Conservation (phyloP, 2,888 invertebrate genomes). For the Clivina fossor region DNA sequence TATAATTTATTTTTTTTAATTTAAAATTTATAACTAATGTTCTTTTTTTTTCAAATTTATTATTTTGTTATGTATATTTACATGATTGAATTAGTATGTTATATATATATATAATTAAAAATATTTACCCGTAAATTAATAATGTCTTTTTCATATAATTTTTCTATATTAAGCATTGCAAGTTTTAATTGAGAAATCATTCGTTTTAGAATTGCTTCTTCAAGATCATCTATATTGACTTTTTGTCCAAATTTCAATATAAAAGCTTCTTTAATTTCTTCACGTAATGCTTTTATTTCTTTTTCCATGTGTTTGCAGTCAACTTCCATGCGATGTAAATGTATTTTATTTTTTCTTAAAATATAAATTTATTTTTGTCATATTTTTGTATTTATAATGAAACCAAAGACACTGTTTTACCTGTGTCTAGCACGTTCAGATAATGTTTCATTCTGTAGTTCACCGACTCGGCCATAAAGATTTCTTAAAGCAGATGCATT, state of each 20-base stretch:
- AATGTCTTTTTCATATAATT: conserved; percentile 54
- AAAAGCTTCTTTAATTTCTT: conserved; percentile 57
- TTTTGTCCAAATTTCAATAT: conserved; percentile 60
- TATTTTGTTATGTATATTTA: too few species aligned
- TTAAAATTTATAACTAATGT: not conserved
- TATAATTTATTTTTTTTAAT: conserved; percentile 1
- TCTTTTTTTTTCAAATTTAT: not conserved
- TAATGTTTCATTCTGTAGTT: conserved; percentile 65
- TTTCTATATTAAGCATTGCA: conserved; percentile 54
- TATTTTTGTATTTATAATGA: not conserved
- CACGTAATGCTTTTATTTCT: conserved; percentile 60
- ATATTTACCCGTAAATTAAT: conserved; percentile 48
- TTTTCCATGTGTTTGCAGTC: conserved; percentile 69
- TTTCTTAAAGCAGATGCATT: conserved; percentile 60
- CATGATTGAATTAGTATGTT: too few species aligned
- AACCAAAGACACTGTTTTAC: not conserved
- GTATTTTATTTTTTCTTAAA: conserved; percentile 65
- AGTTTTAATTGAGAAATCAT: conserved; percentile 59
- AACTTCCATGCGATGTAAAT: conserved; percentile 69
- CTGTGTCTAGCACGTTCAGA: conserved; percentile 13
- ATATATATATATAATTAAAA: not conserved
- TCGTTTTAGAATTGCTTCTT: conserved; percentile 59
- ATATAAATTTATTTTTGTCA: too few species aligned
- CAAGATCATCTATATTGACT: conserved; percentile 58
- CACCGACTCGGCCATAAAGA: conserved; percentile 64